Base-by-base conservation (phyloP, 2,113 vertebrate genomes). In the Ivindomyrus marchei region DNA sequence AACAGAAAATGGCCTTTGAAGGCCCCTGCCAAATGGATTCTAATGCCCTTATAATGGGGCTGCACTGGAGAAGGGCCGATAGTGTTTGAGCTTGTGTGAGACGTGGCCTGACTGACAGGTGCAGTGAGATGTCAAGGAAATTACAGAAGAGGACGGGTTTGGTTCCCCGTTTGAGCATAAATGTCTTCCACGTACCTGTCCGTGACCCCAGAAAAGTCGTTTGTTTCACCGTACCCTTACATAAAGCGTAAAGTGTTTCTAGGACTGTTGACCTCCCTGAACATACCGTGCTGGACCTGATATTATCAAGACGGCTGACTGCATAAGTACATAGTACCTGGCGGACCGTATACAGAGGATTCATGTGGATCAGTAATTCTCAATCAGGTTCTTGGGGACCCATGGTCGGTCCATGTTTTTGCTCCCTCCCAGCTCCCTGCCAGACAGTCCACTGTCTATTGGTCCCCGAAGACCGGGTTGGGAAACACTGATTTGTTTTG, bases 21-120 rank as follows among this genome's bases (percentile, higher is more conserved):
- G 87, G 49, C 85, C 45, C 45, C 45, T 70, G 46, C 45, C 83
- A 50, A 74, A 87, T 90, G 42, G 89, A 90, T 66, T 86, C 56
- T 87, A 62, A 49, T 86, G 56, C 31, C 3, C 49, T 90, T 86
- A 19, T 21, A 62, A 46, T 88, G 46, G 52, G 62, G 50, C 47
- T 42, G 89, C 42, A 39, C 47, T 45, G 36, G 45, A 74, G 45
- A 21, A 85, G 39, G 19, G 5, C 24, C 21, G 5, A 85, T 47
- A n/a, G 46, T 3, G 19, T 85, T 47, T 47, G 42, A 85, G 39
- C 83, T 85, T 47, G 42, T 85, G 7, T 3, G 27, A 31, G 62
- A 70, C 10, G 0, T 27, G n/a, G n/a, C n/a, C 17, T 47, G 19
- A 47, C 8, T 85, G 17, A 85, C 19, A 7, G 9, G 7, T 46